Conservation (phyloP, 2,888 invertebrate genomes). For the Cephus nigrinus region DNA sequence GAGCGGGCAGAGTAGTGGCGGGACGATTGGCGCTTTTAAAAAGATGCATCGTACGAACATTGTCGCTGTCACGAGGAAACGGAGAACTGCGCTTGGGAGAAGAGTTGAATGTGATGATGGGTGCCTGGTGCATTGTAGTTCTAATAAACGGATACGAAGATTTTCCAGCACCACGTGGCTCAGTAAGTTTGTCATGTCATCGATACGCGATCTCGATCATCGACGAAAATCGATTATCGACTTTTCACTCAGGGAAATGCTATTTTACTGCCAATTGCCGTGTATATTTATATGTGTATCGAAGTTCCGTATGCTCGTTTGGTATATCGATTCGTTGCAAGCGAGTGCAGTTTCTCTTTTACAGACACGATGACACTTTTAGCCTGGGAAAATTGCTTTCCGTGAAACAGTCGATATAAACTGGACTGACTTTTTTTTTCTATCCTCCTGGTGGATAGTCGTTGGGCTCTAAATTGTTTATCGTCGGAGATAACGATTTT, state of each 20-base stretch:
- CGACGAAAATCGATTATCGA: not conserved
- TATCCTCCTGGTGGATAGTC: not conserved
- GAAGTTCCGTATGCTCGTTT: not conserved
- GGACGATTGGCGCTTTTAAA: conserved; percentile 4
- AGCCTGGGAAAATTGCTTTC: not conserved
- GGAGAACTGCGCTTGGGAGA: conserved; percentile 19
- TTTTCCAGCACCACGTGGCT: conserved; percentile 55
- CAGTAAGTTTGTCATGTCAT: conserved; percentile 50
- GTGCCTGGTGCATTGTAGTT: conserved; percentile 21
- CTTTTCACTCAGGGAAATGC: not conserved
- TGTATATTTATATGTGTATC: no score
- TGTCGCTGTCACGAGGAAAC: conserved; percentile 16
- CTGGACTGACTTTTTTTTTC: not conserved
- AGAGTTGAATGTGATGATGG: conserved; percentile 13
- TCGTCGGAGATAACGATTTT: no score
- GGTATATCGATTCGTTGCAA: not conserved
- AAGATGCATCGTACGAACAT: conserved; percentile 6
- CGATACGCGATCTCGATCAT: not conserved
- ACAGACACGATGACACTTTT: not conserved
- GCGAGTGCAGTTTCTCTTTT: not conserved
- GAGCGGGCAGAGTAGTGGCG: conserved; percentile 7
- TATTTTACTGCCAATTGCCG: not conserved
- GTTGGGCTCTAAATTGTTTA: no score
- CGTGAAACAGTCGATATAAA: not conserved
- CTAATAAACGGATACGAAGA: conserved; percentile 27